A percentile compares a stretch with the other conserved stretches of the same genome.
Conservation (phyloP, 2,888 invertebrate genomes). For the Leucania comma region DNA sequence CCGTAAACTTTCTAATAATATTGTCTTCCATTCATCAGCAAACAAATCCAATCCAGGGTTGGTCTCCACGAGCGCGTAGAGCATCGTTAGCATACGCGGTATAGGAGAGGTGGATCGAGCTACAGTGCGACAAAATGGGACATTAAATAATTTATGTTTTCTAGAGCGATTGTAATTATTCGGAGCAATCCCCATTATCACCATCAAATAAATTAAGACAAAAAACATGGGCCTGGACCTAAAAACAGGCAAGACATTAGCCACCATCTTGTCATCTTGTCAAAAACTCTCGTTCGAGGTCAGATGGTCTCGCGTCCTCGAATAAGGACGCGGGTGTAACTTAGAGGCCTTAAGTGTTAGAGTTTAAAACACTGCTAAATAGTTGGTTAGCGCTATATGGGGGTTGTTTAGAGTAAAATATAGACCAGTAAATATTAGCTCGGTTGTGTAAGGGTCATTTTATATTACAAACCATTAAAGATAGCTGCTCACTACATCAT, state of each 20-base stretch:
- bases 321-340: slow-evolving; percentile 55
- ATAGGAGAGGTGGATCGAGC: no score
- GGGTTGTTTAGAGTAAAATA: slow-evolving; percentile 30
- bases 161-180: no score
- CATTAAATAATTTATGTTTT: no score
- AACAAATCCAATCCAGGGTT: no score
- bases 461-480: neutral
- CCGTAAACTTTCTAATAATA: no score
- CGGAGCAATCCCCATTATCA: neutral
- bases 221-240: slow-evolving; percentile 22
- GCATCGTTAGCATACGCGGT: no score
- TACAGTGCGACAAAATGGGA: no score
- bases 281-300: slow-evolving; percentile 23
- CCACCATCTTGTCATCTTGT: slow-evolving; percentile 33
- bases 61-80: no score
- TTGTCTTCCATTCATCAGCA: no score
- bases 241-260: slow-evolving; percentile 2
- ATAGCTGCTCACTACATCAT: no score
- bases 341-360: slow-evolving; percentile 34
- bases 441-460: slow-evolving; percentile 11
- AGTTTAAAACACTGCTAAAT: slow-evolving; percentile 62
- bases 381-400: slow-evolving; percentile 41
- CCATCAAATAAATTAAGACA: slow-evolving; percentile 21
- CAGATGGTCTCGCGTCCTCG: slow-evolving; percentile 7
- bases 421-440: slow-evolving; percentile 6